Percentiles rank a stretch among this genome's conserved stretches.
Conservation (phyloP, 2,888 invertebrate genomes). For the Junonia oenone region DNA sequence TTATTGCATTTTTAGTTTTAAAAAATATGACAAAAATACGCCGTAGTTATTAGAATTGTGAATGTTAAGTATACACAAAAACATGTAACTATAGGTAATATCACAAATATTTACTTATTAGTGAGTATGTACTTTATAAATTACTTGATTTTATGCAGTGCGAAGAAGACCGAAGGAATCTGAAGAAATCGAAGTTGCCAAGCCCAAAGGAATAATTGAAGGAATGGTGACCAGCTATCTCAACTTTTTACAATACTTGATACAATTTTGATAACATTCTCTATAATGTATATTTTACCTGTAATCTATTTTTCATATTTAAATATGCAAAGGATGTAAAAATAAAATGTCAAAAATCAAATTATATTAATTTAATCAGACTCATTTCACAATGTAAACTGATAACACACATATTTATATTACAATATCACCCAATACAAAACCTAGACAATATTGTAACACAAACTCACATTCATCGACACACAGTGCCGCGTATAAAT, state of each 20-base stretch:
- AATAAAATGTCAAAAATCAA: slow-evolving; percentile 19
- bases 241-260: slow-evolving; percentile 24
- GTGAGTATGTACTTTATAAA: not conserved
- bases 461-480: slow-evolving; percentile 31
- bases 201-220: slow-evolving; percentile 20
- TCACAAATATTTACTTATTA: too few species aligned
- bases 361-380: slow-evolving; percentile 68
- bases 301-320: too few species aligned
- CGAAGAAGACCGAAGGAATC: slow-evolving; percentile 1
- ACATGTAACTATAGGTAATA: too few species aligned
- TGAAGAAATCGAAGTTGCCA: not conserved
- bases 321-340: not conserved
- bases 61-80: too few species aligned
- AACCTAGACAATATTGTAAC: slow-evolving; percentile 30
- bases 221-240: slow-evolving; percentile 23
- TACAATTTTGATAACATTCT: slow-evolving; percentile 12
- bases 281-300: not conserved
- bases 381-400: slow-evolving; percentile 75
- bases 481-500: slow-evolving; percentile 38
- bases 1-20: too few species aligned
- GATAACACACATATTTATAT: slow-evolving; percentile 55
- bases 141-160: slow-evolving; percentile 8
- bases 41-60: too few species aligned
- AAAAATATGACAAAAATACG: too few species aligned
- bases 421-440: slow-evolving; percentile 36